Conservation (phyloP, 1,140 invertebrate genomes). For the Ceratosolen fusciceps region DNA sequence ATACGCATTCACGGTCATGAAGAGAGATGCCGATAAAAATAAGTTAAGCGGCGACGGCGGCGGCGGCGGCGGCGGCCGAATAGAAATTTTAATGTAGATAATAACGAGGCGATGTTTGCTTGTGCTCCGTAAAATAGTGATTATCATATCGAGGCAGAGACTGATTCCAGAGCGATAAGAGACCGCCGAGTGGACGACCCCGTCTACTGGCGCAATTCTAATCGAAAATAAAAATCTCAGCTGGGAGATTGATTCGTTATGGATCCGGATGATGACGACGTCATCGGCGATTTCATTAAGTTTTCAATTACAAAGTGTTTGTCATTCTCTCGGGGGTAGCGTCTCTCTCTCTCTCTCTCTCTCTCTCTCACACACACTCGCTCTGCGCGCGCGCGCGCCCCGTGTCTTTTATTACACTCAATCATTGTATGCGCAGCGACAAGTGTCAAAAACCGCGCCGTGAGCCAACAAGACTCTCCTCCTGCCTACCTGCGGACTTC, state of each 20-base stretch:
- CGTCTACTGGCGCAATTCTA: neutral
- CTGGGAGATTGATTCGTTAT: constrained; percentile 23
- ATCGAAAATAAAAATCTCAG: neutral
- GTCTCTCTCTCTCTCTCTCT: too few relatives aligned
- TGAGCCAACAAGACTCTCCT: neutral
- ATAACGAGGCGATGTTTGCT: too few relatives aligned
- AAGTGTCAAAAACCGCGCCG: neutral
- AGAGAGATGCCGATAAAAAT: too few relatives aligned
- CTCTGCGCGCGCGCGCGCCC: too few relatives aligned
- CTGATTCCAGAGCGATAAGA: neutral
- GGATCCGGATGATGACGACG: neutral
- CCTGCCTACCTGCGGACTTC: neutral
- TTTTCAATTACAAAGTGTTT: constrained; percentile 36
- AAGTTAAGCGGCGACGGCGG: too few relatives aligned
- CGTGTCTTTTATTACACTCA: neutral
- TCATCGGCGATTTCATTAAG: constrained; percentile 30
- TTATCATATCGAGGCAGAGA: neutral
- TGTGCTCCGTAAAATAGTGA: neutral
- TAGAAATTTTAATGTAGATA: too few relatives aligned
- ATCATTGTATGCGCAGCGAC: constrained; percentile 9
- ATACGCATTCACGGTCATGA: neutral
- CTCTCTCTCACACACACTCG: too few relatives aligned
- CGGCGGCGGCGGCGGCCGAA: too few relatives aligned
- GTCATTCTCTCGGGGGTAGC: neutral
- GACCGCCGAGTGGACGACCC: neutral